Conservation (phyloP, 2,888 invertebrate genomes). For the Leptinotarsa rubiginosa region DNA sequence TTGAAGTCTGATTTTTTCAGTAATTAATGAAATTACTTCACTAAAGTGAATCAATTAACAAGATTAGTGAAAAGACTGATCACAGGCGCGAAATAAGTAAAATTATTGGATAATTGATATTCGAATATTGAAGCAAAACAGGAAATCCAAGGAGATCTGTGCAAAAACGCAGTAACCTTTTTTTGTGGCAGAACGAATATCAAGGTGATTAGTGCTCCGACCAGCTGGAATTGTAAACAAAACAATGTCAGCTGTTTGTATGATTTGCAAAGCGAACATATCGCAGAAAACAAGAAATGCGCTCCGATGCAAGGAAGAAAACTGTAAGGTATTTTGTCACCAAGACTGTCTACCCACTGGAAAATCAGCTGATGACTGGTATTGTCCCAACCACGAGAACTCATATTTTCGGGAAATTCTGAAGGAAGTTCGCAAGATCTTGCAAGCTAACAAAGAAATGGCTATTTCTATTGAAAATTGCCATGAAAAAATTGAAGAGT, state of each 20-base stretch:
- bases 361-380: slow-evolving; percentile 2
- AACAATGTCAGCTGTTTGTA: slow-evolving; percentile 6
- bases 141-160: slow-evolving; percentile 2
- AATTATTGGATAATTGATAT: slow-evolving; percentile 21
- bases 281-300: slow-evolving; percentile 3
- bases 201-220: slow-evolving; percentile 14
- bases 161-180: slow-evolving; percentile 16
- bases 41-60: background rate
- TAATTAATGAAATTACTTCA: slow-evolving; percentile 6
- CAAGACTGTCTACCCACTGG: background rate
- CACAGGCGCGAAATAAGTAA: slow-evolving; percentile 13
- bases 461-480: slow-evolving; percentile 19
- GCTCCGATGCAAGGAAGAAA: background rate
- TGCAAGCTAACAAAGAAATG: background rate
- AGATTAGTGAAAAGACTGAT: background rate
- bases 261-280: background rate
- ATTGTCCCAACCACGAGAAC: background rate
- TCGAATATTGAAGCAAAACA: background rate
- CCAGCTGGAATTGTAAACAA: slow-evolving; percentile 3
- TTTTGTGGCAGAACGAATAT: slow-evolving; percentile 19
- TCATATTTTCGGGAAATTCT: background rate
- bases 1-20: slow-evolving; percentile 2
- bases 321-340: background rate
- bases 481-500: background rate
- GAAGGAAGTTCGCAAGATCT: background rate